Conservation (phyloP, 2,888 invertebrate genomes). For the Gastrophysa polygoni region DNA sequence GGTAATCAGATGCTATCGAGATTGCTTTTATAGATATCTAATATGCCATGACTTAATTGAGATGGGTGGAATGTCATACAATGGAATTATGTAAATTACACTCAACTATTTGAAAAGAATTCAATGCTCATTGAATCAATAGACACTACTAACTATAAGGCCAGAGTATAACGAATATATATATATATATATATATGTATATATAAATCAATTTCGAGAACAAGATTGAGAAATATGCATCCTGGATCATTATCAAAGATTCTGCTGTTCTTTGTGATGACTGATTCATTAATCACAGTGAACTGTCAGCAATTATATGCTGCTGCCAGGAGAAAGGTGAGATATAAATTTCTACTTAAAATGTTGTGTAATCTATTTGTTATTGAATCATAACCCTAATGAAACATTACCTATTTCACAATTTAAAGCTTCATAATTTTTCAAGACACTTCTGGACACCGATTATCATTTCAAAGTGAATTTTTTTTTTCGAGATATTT, state of each 20-base stretch:
- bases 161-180: too few species aligned
- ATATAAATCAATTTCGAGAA: not conserved
- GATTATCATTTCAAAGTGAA: too few species aligned
- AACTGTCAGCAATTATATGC: slow-evolving; percentile 21
- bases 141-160: too few species aligned
- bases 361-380: too few species aligned
- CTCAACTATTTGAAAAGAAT: not conserved
- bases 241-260: not conserved
- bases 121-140: not conserved
- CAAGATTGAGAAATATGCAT: slow-evolving; percentile 6
- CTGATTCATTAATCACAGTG: slow-evolving; percentile 6
- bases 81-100: not conserved
- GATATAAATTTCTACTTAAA: too few species aligned
- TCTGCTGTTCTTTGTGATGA: slow-evolving; percentile 7
- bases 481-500: too few species aligned
- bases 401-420: too few species aligned
- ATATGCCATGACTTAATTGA: slow-evolving; percentile 14
- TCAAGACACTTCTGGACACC: too few species aligned
- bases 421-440: too few species aligned
- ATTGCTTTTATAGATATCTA: slow-evolving; percentile 17
- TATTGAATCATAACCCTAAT: not conserved
- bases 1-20: slow-evolving; percentile 20
- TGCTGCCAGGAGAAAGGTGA: slow-evolving; percentile 13
- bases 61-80: slow-evolving; percentile 18
- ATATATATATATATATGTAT: too few species aligned